Percentiles rank a stretch among this genome's conserved stretches.
Evolutionary conservation across 1,140 invertebrate species (phyloP).

Genomic region (Maconellicoccus hirsutus): DNA sequence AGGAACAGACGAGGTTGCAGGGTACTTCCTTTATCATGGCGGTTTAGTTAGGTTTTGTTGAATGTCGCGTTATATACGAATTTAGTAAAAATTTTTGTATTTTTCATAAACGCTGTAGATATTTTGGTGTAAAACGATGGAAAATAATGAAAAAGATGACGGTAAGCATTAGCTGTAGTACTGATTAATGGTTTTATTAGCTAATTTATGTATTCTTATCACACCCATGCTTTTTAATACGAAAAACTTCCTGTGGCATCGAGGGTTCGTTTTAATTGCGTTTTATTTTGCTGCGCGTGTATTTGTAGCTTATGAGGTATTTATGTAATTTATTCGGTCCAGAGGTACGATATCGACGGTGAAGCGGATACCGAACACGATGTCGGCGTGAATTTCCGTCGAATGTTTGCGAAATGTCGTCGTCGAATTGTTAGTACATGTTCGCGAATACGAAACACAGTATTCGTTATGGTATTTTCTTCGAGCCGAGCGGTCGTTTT

Average conservation of each 20-base stretch:
- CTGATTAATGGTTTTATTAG: background rate
- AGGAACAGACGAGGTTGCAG: slow-evolving; percentile 1
- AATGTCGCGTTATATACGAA: background rate
- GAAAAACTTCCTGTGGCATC: background rate
- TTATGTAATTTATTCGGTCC: too few species aligned
- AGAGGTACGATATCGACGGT: too few species aligned
- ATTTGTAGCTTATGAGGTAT: background rate
- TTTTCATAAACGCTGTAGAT: background rate
- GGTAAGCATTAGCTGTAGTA: background rate
- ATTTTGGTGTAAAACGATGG: background rate
- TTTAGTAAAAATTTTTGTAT: background rate
- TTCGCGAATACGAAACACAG: too few species aligned
- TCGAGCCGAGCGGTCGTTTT: too few species aligned
- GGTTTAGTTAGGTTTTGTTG: slow-evolving; percentile 8
- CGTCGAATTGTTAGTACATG: too few species aligned
- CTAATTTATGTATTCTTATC: background rate
- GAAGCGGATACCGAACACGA: too few species aligned
- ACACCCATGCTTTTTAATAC: background rate
- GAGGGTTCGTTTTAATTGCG: slow-evolving; percentile 3
- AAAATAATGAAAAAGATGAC: slow-evolving; percentile 1
- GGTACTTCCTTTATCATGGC: slow-evolving; percentile 7
- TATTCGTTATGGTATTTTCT: too few species aligned
- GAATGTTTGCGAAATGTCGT: too few species aligned
- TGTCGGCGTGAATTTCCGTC: too few species aligned
- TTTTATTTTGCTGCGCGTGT: background rate